Conservation (phyloP, 1,140 invertebrate species). For the Lepidotrigona ventralis region DNA sequence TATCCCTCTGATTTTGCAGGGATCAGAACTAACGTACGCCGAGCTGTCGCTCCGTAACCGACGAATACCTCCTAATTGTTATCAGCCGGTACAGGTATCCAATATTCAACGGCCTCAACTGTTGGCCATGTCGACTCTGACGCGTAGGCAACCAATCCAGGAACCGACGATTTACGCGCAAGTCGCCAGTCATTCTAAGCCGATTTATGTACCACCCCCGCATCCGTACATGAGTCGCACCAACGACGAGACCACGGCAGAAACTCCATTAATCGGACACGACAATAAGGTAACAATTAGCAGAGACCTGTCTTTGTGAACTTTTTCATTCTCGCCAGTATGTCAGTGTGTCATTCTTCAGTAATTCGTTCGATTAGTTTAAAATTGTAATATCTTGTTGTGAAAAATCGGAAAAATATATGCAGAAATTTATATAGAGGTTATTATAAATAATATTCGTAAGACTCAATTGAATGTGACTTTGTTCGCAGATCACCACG, state of each 20-base stretch:
- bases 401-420: background rate
- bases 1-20: slow-evolving; percentile 57
- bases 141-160: slow-evolving; percentile 78
- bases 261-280: slow-evolving; percentile 78
- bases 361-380: too few relatives aligned
- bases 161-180: slow-evolving; percentile 84
- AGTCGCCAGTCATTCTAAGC: slow-evolving; percentile 79
- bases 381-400: too few relatives aligned
- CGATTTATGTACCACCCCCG: slow-evolving; percentile 77
- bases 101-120: slow-evolving; percentile 76
- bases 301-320: background rate
- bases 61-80: slow-evolving; percentile 75
- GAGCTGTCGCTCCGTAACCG: slow-evolving; percentile 80
- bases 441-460: background rate
- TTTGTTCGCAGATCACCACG: slow-evolving; percentile 72
- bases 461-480: background rate
- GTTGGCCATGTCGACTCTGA: slow-evolving; percentile 79
- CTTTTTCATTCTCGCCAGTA: too few relatives aligned
- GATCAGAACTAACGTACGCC: slow-evolving; percentile 82
- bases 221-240: slow-evolving; percentile 76
- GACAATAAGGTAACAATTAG: slow-evolving; percentile 75
- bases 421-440: too few relatives aligned
- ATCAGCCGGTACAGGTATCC: slow-evolving; percentile 78
- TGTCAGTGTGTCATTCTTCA: too few relatives aligned
- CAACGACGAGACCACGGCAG: slow-evolving; percentile 75